Conservation (phyloP, 2,797 vertebrate genomes). For the Melanotaenia pygmaea region DNA sequence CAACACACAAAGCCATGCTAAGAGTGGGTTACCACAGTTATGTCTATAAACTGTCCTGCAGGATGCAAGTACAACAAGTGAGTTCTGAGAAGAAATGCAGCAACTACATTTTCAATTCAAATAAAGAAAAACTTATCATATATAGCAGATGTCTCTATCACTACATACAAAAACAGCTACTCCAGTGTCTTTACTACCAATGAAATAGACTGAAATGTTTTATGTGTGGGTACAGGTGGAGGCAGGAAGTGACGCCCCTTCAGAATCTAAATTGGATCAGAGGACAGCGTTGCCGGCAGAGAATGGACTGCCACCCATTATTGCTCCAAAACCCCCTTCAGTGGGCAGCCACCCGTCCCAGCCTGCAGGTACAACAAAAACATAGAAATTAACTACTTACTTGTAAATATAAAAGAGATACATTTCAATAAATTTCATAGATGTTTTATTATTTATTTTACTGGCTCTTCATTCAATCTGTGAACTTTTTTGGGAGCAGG, state of each 20-base stretch:
- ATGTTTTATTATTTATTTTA: background rate
- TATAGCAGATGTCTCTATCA: background rate
- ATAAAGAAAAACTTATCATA: background rate
- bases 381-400: background rate
- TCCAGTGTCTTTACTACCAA: background rate
- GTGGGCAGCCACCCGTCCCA: constrained; percentile 88
- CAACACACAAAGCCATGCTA: constrained; percentile 70
- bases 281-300: constrained; percentile 86
- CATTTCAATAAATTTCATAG: background rate
- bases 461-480: background rate
- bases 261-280: constrained; percentile 88
- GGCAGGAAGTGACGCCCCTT: constrained; percentile 84
- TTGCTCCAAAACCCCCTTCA: constrained; percentile 88
- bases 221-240: constrained; percentile 83
- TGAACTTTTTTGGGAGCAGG: constrained; percentile 72
- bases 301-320: constrained; percentile 90
- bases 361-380: constrained; percentile 84
- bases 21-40: constrained; percentile 80
- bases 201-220: background rate
- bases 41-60: constrained; percentile 74
- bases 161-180: background rate
- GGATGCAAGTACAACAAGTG: constrained; percentile 69
- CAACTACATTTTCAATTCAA: background rate
- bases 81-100: background rate
- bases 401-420: background rate